These are phyloP conservation scores for Ctenicera cuprea DNA, from an alignment of 2,888 invertebrate genomes.

Conservation along the genomic window DNA sequence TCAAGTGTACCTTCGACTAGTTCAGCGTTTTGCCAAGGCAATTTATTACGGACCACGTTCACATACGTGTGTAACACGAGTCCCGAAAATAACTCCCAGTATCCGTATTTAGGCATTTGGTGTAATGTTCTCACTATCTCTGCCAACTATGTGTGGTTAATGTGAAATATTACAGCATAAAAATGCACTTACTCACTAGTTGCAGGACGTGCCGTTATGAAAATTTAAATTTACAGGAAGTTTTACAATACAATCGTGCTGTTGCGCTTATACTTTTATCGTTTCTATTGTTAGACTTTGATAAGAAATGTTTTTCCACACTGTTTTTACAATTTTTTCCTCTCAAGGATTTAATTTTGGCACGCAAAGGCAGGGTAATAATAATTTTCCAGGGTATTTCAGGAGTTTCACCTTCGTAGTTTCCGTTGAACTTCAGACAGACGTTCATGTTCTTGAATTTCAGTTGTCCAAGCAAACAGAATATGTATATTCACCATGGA, in stretches of 20 bases:
- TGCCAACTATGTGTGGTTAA: slow-evolving; percentile 32
- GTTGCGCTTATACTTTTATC: neutral
- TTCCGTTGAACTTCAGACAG: too few relatives aligned
- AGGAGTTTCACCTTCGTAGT: too few relatives aligned
- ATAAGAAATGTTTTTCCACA: too few relatives aligned
- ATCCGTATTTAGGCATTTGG: slow-evolving; percentile 39
- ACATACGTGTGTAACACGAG: slow-evolving; percentile 27
- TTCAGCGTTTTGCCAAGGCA: slow-evolving; percentile 29
- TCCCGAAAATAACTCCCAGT: slow-evolving; percentile 31
- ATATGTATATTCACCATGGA: too few relatives aligned
- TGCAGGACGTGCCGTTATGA: neutral
- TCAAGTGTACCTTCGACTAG: slow-evolving; percentile 28
- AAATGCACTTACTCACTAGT: slow-evolving; percentile 22
- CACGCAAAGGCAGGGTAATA: too few relatives aligned
- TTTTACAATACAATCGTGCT: too few relatives aligned
- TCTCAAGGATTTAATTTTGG: too few relatives aligned
- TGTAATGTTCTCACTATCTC: slow-evolving; percentile 27
- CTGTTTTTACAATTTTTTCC: too few relatives aligned
- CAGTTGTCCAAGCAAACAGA: too few relatives aligned
- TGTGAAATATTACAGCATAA: slow-evolving; percentile 21
- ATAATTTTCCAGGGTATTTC: too few relatives aligned
- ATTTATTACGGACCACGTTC: slow-evolving; percentile 39
- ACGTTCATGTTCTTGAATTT: too few relatives aligned
- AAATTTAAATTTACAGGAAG: neutral
- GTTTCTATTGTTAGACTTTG: neutral